Percentiles rank a stretch among this genome's conserved stretches.
phyloP scores from a whole-genome alignment of 2,888 invertebrate species.

The Tinea semifulvella region DNA sequence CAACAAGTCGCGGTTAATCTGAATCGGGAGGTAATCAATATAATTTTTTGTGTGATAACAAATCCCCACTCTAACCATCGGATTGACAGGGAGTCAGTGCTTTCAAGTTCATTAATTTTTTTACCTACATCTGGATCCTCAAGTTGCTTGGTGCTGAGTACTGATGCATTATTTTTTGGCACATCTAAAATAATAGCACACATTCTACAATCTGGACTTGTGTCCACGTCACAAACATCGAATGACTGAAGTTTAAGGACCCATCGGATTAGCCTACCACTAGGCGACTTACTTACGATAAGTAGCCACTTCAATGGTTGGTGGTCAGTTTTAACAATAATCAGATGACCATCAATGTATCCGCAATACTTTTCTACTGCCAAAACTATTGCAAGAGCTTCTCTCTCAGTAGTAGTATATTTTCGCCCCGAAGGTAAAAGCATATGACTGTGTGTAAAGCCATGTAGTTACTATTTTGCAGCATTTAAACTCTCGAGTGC shows the following conservation, averaged over 20 bases:
- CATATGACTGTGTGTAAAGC: slow-evolving; percentile 23
- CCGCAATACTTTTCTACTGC: slow-evolving; percentile 17
- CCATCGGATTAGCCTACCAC: slow-evolving; percentile 44
- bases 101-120: no score
- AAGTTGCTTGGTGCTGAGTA: no score
- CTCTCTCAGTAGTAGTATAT: slow-evolving; percentile 34
- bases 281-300: slow-evolving; percentile 30
- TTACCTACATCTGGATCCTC: no score
- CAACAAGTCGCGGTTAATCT: no score
- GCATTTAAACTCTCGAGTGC: no score
- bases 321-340: slow-evolving; percentile 28
- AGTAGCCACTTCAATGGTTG: slow-evolving; percentile 38
- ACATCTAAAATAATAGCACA: slow-evolving; percentile 5
- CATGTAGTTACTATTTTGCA: no score
- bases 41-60: no score
- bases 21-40: no score
- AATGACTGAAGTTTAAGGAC: slow-evolving; percentile 30
- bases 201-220: slow-evolving; percentile 9
- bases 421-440: slow-evolving; percentile 27
- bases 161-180: background rate
- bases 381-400: no score
- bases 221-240: slow-evolving; percentile 30
- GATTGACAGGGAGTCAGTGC: no score
- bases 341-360: slow-evolving; percentile 30
- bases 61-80: no score